These are phyloP conservation scores for Andricus quercusramuli DNA, from an alignment of 2,888 invertebrate species.

Conservation along the genomic window DNA sequence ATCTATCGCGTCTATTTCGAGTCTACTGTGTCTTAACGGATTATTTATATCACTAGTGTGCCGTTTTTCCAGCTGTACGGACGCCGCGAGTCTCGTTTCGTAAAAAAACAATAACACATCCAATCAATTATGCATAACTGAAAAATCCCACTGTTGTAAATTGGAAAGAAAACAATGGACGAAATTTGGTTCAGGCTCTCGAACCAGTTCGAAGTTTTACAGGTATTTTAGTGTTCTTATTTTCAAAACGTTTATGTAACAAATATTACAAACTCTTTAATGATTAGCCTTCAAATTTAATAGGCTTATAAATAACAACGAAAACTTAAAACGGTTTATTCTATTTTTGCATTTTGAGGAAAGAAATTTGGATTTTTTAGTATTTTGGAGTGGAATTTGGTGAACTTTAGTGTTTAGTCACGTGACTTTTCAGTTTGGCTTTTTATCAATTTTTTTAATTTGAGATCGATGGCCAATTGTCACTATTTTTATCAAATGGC, in stretches of 20 bases:
- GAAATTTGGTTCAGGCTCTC: slow-evolving; percentile 74
- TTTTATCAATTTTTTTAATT: slow-evolving; percentile 46
- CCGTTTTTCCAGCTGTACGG: slow-evolving; percentile 64
- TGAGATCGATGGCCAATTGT: not conserved
- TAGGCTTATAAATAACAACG: not conserved
- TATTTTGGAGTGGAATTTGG: not conserved
- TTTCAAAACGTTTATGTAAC: slow-evolving; percentile 13
- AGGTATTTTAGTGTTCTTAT: slow-evolving; percentile 64
- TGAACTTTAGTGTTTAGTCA: not conserved
- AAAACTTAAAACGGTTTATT: not conserved
- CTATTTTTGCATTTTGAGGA: not conserved
- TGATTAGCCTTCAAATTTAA: not conserved
- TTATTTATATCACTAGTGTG: slow-evolving; percentile 74
- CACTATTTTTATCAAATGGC: slow-evolving; percentile 27
- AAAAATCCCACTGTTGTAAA: slow-evolving; percentile 15
- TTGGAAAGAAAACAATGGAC: slow-evolving; percentile 66
- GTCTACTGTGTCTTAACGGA: slow-evolving; percentile 72
- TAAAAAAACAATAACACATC: slow-evolving; percentile 24
- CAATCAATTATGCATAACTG: slow-evolving; percentile 26
- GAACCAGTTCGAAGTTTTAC: slow-evolving; percentile 72
- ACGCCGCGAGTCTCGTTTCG: not conserved
- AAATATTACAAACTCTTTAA: not conserved
- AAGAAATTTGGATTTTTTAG: no score
- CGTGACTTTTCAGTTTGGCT: slow-evolving; percentile 28
- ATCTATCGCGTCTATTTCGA: slow-evolving; percentile 71